Base-by-base conservation (phyloP, 2,888 invertebrate species). In the Microplitis deprimator region DNA sequence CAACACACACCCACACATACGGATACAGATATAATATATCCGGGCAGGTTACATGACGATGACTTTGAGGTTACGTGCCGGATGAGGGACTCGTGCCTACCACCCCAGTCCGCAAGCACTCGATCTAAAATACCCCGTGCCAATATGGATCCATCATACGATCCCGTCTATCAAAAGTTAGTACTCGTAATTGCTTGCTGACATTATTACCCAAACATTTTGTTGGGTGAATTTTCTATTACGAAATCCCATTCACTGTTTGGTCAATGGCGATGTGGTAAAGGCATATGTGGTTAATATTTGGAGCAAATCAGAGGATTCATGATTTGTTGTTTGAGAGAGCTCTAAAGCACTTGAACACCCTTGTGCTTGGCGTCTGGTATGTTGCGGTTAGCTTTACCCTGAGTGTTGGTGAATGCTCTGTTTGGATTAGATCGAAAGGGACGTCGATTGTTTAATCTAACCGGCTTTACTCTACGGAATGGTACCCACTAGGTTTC, bases 331-430 rank as follows among this genome's bases (percentile, higher is more conserved):
- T 62, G 62, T 62, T 62, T 17, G 62, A 62, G 16, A 13, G 67
- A 67, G 67, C 38, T 67, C 29, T 38, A 29, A 67, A 38, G 67
- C 38, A 67, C 13, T 67, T 67, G 29, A 67, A 29, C 38, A 81
- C 82, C 81, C 79, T 79, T 77, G 62, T 62, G 62, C 62, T 62
- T 16, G 16, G 62, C 16, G 62, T n/a, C 81, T 81, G 79, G 80
- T 80, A 82, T 84, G 81, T 83, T 82, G 83, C 79, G 81, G 83
- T 82, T 77, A 79, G 79, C 80, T 82, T 79, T 79, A 70, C 79
- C 67, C 77, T 79, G 79, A 75, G 80, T 78, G 79, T 80, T 81
- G n/a, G 50, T 77, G 68, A 76, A 75, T 78, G 71, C 78, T 50
- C 50, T 81, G 83, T 75, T 78, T 67, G 82, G 83, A 84, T 85